A percentile compares a stretch with the other conserved stretches of the same genome.
Conservation (phyloP, 2,888 invertebrate genomes). For the Cheilosia pagana region DNA sequence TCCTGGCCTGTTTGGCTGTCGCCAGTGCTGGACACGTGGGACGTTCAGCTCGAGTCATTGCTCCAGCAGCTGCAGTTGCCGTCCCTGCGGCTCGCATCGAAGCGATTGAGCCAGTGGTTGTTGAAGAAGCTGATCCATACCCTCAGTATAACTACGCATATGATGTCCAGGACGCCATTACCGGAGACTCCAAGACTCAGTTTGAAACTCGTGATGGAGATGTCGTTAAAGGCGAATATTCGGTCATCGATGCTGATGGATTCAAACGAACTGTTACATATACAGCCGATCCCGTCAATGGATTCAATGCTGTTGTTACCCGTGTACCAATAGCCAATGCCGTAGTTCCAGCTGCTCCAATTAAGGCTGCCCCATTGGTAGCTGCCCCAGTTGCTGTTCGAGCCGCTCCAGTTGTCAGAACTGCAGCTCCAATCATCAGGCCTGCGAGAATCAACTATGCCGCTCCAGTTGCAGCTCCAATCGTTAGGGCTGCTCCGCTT, state of each 20-base stretch:
- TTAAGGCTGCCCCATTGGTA: constrained; percentile 51
- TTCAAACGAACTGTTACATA: constrained; percentile 60
- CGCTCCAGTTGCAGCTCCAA: constrained; percentile 32
- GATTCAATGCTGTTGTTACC: constrained; percentile 61
- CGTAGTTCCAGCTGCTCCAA: constrained; percentile 50
- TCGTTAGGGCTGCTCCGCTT: not conserved
- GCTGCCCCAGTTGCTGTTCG: constrained; percentile 27
- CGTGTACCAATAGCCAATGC: constrained; percentile 52
- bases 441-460: constrained; percentile 13
- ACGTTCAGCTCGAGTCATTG: constrained; percentile 45
- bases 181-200: constrained; percentile 60
- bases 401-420: constrained; percentile 8
- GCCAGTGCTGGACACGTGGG: constrained; percentile 42
- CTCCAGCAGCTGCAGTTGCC: constrained; percentile 27
- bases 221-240: constrained; percentile 63
- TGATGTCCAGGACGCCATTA: constrained; percentile 45
- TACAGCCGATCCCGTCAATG: constrained; percentile 58
- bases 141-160: constrained; percentile 62
- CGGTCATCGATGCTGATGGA: constrained; percentile 55
- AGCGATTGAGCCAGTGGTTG: constrained; percentile 52
- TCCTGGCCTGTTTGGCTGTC: constrained; percentile 54
- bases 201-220: constrained; percentile 60
- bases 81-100: constrained; percentile 46
- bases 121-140: constrained; percentile 51
- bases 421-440: constrained; percentile 18